Evolutionary conservation across 2,797 vertebrate species (phyloP).

Genomic region (Spheniscus humboldti): DNA sequence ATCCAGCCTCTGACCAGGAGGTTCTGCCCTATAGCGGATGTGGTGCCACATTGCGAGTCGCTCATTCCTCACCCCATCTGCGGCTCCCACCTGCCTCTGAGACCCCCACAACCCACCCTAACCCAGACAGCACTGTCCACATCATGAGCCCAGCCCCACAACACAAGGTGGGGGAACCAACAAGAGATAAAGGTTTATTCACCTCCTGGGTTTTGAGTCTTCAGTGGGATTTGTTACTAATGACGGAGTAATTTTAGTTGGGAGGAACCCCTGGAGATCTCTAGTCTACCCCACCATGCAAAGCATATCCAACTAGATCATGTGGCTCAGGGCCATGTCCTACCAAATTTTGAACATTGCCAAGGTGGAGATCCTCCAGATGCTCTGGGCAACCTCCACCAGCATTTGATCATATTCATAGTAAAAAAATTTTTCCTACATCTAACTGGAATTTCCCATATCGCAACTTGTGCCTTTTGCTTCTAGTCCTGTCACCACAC

Average conservation of each 20-base stretch:
- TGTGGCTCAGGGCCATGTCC: rapidly evolving
- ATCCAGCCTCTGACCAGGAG: not conserved
- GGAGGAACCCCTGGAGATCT: not conserved
- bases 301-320: not conserved
- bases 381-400: not conserved
- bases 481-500: not conserved
- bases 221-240: not conserved
- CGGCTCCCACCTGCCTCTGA: not conserved
- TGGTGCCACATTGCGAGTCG: rapidly evolving
- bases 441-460: not conserved
- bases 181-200: not conserved
- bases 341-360: not conserved
- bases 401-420: not conserved
- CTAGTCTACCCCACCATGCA: not conserved
- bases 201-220: not conserved
- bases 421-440: not conserved
- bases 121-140: not conserved
- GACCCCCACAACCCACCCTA: not conserved
- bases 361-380: not conserved
- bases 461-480: too few relatives aligned
- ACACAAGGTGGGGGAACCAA: not conserved
- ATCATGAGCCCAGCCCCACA: not conserved
- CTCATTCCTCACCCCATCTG: not conserved
- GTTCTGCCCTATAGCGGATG: not conserved
- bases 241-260: not conserved